phyloP scores from a whole-genome alignment of 2,113 vertebrate species.

The Rhinichthys klamathensis region DNA sequence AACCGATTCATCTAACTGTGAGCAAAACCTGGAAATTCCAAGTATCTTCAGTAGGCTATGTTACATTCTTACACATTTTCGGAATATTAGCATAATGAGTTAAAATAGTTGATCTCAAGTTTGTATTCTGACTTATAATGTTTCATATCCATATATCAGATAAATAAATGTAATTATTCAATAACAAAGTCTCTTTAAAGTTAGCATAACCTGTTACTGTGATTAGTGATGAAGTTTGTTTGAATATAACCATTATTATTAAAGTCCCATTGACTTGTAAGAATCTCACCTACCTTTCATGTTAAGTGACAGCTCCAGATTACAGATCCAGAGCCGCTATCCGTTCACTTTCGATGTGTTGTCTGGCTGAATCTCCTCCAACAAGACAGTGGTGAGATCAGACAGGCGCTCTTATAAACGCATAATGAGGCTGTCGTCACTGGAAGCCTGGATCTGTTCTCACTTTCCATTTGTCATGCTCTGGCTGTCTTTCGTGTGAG shows the following conservation, averaged over 20 bases:
- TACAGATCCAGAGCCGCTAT: neutral
- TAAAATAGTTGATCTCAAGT: neutral
- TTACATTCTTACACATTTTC: neutral
- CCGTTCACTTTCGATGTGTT: slow-evolving; percentile 15
- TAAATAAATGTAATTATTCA: neutral
- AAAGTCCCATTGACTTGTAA: neutral
- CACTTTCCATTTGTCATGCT: slow-evolving; percentile 18
- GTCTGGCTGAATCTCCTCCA: slow-evolving; percentile 31
- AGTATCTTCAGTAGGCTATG: neutral
- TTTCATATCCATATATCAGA: neutral
- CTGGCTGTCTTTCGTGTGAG: slow-evolving; percentile 1
- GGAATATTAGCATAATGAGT: neutral
- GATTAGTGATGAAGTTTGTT: neutral
- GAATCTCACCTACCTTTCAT: slow-evolving; percentile 31
- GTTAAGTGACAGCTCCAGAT: neutral
- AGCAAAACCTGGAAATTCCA: slow-evolving; percentile 13
- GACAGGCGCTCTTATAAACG: slow-evolving; percentile 58
- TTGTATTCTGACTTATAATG: neutral
- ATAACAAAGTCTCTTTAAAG: neutral
- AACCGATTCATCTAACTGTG: neutral
- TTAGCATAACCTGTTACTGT: neutral
- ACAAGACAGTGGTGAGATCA: slow-evolving; percentile 18
- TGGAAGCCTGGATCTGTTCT: slow-evolving; percentile 27
- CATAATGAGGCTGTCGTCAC: slow-evolving; percentile 54
- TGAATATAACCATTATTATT: neutral